These are phyloP conservation scores for Chymomyza amoena DNA, from an alignment of 2,888 invertebrate genomes.

Conservation along the genomic window DNA sequence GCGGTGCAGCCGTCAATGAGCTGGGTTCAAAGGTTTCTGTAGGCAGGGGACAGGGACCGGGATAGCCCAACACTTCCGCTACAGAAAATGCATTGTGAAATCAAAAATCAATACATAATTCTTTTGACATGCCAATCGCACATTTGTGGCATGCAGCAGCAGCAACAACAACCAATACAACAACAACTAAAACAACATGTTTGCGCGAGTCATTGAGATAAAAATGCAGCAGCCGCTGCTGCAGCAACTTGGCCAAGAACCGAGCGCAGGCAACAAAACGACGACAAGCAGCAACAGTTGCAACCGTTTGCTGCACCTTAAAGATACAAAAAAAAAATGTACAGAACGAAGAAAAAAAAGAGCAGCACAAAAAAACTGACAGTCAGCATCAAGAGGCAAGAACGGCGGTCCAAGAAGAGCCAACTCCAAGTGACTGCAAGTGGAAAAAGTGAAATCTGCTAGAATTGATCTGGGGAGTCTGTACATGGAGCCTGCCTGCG, in stretches of 20 bases:
- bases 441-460: slow-evolving; percentile 70
- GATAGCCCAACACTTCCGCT: background rate
- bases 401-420: slow-evolving; percentile 38
- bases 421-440: slow-evolving; percentile 40
- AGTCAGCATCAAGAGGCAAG: slow-evolving; percentile 8
- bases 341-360: background rate
- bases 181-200: slow-evolving; percentile 55
- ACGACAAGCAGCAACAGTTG: slow-evolving; percentile 69
- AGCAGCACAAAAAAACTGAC: slow-evolving; percentile 15
- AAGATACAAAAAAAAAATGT: slow-evolving; percentile 29
- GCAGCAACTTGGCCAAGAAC: background rate
- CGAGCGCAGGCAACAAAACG: slow-evolving; percentile 54
- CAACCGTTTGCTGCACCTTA: slow-evolving; percentile 69
- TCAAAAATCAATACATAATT: slow-evolving; percentile 75
- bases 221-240: slow-evolving; percentile 42
- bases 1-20: slow-evolving; percentile 9
- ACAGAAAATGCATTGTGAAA: slow-evolving; percentile 37
- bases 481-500: slow-evolving; percentile 8
- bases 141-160: slow-evolving; percentile 68
- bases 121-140: slow-evolving; percentile 74
- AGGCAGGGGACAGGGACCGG: background rate
- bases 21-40: background rate
- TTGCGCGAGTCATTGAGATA: slow-evolving; percentile 68
- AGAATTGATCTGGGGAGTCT: slow-evolving; percentile 71
- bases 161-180: slow-evolving; percentile 41